These are phyloP conservation scores for Aphis gossypii DNA, from an alignment of 1,140 invertebrate genomes.

Conservation along the genomic window DNA sequence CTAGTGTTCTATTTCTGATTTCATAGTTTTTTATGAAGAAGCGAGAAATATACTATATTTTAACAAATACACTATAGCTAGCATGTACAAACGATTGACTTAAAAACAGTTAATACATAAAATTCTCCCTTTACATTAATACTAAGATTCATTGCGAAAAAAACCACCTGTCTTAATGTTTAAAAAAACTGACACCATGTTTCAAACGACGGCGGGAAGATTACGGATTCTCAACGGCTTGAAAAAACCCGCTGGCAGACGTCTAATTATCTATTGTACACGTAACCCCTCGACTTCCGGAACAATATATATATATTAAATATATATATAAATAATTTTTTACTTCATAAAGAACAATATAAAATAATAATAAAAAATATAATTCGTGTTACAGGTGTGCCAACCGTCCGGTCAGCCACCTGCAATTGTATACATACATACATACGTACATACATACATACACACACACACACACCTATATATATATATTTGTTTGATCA, in stretches of 20 bases:
- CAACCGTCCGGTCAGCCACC: conserved; percentile 51
- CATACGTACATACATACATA: neutral
- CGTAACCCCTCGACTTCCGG: conserved; percentile 56
- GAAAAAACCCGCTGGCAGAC: conserved; percentile 40
- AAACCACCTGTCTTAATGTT: conserved; percentile 33
- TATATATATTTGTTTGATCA: conserved; percentile 36
- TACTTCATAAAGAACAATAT: conserved; percentile 49
- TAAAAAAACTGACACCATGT: conserved; percentile 9
- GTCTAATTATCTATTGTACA: conserved; percentile 56
- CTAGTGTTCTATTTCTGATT: neutral
- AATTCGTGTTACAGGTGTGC: conserved; percentile 55
- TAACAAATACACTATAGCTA: neutral
- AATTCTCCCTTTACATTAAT: neutral
- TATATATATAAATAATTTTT: neutral
- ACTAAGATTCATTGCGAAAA: neutral
- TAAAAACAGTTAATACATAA: neutral
- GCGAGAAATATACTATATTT: neutral
- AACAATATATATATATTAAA: conserved; percentile 8
- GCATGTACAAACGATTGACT: neutral
- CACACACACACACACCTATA: neutral
- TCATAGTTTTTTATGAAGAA: neutral
- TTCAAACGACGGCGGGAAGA: conserved; percentile 22
- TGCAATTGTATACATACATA: neutral
- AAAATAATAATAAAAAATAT: conserved; percentile 50
- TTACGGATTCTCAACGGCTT: conserved; percentile 51